Evolutionary conservation across 1,140 invertebrate species (phyloP).

Genomic region (Drosophila orosa): DNA sequence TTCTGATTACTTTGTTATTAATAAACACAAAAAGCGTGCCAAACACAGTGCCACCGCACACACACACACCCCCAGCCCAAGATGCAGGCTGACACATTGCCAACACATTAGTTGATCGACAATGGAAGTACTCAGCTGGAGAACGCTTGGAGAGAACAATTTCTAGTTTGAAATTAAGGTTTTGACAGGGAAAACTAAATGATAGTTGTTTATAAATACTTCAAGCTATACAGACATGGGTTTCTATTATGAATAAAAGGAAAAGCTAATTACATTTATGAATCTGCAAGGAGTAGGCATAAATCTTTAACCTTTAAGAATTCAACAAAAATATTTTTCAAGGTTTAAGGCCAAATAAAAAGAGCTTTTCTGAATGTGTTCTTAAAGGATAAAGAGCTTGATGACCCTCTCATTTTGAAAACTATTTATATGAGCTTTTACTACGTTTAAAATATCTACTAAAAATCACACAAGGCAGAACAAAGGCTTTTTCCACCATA

Average conservation of each 20-base stretch:
- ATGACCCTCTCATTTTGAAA: background rate
- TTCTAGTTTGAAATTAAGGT: background rate
- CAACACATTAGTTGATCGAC: conserved; percentile 23
- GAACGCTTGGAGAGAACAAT: background rate
- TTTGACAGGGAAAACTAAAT: background rate
- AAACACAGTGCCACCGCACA: conserved; percentile 37
- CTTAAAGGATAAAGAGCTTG: no score
- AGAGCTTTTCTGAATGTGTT: background rate
- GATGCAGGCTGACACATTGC: conserved; percentile 31
- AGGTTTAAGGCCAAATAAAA: background rate
- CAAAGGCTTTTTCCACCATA: background rate
- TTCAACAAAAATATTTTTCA: no score
- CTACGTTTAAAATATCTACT: background rate
- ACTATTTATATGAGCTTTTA: background rate
- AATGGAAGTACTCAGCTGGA: conserved; percentile 14
- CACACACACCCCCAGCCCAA: conserved; percentile 33
- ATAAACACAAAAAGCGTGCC: conserved; percentile 76
- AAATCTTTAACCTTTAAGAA: background rate
- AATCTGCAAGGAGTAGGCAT: background rate
- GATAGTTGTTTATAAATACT: background rate
- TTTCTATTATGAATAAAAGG: background rate
- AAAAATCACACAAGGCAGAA: background rate
- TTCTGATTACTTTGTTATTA: conserved; percentile 83
- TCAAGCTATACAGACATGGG: background rate
- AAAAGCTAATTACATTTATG: background rate